These are phyloP conservation scores for Dromas ardeola DNA, from an alignment of 2,113 vertebrate genomes.

Conservation along the genomic window DNA sequence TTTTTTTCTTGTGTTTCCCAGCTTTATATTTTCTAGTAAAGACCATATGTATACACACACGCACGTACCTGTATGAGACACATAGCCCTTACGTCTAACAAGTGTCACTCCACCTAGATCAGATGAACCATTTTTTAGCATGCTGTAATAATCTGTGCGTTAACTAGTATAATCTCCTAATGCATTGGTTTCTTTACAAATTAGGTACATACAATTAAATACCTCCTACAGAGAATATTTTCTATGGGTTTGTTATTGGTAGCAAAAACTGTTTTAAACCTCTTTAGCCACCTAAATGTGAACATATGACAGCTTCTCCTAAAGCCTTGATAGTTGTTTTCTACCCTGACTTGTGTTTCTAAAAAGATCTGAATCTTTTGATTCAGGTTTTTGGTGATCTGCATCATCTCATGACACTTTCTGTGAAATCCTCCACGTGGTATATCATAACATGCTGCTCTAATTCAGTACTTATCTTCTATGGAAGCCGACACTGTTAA, in stretches of 20 bases:
- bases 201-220: neutral
- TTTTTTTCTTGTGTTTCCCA: neutral
- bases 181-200: neutral
- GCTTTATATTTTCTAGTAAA: neutral
- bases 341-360: neutral
- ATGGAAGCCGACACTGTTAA: neutral
- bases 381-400: neutral
- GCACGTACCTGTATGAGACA: rapidly evolving
- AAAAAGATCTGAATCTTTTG: neutral
- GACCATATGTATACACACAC: rapidly evolving
- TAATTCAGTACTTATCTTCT: neutral
- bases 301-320: neutral
- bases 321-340: neutral
- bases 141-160: neutral
- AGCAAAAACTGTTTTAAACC: neutral
- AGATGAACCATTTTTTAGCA: neutral
- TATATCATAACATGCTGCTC: rapidly evolving
- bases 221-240: neutral
- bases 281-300: neutral
- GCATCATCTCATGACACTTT: neutral
- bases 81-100: rapidly evolving
- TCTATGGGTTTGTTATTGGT: neutral
- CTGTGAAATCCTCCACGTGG: neutral
- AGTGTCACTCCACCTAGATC: neutral
- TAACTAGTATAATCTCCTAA: neutral